These are phyloP conservation scores for Palaemon carinicauda DNA, from an alignment of 1,140 invertebrate genomes.

Conservation along the genomic window DNA sequence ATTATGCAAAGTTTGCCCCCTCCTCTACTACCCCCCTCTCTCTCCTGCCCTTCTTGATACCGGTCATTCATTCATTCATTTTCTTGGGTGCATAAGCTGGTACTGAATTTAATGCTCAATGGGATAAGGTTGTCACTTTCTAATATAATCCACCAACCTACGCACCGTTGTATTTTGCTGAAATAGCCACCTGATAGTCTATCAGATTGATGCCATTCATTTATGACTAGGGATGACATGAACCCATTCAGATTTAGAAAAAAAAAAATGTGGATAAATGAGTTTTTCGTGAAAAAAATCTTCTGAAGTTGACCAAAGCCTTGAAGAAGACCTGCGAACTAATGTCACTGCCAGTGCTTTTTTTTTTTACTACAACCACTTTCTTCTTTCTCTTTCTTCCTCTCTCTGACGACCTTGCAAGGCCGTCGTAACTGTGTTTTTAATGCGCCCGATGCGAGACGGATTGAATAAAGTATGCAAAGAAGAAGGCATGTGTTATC, in stretches of 20 bases:
- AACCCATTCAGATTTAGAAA: too few relatives aligned
- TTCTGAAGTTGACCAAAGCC: too few relatives aligned
- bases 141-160: too few relatives aligned
- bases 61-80: background rate
- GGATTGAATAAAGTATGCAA: constrained; percentile 16
- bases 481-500: constrained; percentile 16
- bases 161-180: too few relatives aligned
- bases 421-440: background rate
- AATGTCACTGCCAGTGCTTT: background rate
- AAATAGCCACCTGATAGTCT: too few relatives aligned
- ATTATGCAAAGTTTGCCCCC: constrained; percentile 4
- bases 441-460: background rate
- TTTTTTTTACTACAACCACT: background rate
- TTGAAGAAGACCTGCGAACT: too few relatives aligned
- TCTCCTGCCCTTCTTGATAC: background rate
- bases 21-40: too few relatives aligned
- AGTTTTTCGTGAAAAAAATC: too few relatives aligned
- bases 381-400: background rate
- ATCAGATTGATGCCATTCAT: too few relatives aligned
- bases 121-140: too few relatives aligned
- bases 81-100: background rate
- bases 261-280: too few relatives aligned
- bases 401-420: constrained; percentile 8
- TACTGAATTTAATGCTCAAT: background rate
- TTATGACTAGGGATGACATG: too few relatives aligned